Evolutionary conservation across 64 coral and sea anemone genomes (phyloP).

Genomic region (Porites australiensis): DNA sequence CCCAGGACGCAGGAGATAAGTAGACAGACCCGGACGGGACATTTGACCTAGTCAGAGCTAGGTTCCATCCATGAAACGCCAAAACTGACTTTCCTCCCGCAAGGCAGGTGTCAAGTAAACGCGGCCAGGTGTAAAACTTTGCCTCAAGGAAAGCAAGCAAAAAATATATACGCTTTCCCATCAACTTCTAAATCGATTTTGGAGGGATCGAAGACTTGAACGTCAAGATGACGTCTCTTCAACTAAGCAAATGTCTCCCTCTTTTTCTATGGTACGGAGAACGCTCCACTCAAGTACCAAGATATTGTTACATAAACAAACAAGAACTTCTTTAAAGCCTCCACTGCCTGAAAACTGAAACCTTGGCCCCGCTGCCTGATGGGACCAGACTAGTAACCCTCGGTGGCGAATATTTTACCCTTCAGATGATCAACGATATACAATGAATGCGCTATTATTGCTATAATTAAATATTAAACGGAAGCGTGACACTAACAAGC

Average conservation of each 20-base stretch:
- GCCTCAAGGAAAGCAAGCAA: too few species aligned
- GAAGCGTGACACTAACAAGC: constrained; percentile 30
- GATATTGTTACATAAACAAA: not conserved
- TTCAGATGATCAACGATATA: constrained; percentile 39
- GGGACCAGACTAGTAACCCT: constrained; percentile 3
- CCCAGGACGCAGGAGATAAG: not conserved
- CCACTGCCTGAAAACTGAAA: not conserved
- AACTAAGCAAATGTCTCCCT: not conserved
- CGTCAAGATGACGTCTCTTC: not conserved
- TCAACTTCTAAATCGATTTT: not conserved
- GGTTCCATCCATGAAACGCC: not conserved
- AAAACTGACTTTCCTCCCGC: too few species aligned
- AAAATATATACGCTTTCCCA: too few species aligned
- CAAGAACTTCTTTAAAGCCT: not conserved
- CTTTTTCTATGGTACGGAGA: not conserved
- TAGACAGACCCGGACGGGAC: constrained; percentile 7
- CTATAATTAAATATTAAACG: not conserved
- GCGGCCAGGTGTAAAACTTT: too few species aligned
- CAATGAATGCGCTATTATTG: not conserved
- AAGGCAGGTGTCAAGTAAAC: too few species aligned
- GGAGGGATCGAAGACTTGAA: not conserved
- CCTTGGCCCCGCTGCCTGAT: not conserved
- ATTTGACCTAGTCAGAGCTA: not conserved
- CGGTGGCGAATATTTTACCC: not conserved
- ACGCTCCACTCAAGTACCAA: not conserved